Base-by-base conservation (phyloP, 2,113 vertebrate species). In the Rhadina sibilatrix region DNA sequence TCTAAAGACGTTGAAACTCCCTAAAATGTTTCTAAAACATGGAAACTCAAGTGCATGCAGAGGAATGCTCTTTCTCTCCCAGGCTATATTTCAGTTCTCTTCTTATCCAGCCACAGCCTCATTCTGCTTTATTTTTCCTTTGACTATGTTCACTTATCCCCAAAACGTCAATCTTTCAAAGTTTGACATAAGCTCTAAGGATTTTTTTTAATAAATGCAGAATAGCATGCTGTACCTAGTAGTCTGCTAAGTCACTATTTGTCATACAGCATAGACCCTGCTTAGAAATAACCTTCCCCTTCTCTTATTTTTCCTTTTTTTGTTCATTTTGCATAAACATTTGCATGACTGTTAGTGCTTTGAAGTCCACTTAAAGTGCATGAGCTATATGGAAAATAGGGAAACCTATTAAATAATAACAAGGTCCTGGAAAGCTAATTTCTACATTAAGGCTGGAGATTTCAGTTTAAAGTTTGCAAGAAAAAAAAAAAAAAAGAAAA, bases 371-470 rank as follows among this genome's bases (percentile, higher is more conserved):
- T 97, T 96, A 98, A 98, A 97, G 95, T 98, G 99, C 98, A 99
- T 99, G 98, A 98, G 97, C 98, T 98, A 98, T 98, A 97, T 98
- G 98, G 98, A 98, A 95, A 97, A 97, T 70, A 96, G 95, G 96
- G 96, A 97, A 93, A 96, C 97, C 91, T 97, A 94, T 96, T 82
- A 88, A 96, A 87, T 88, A 86, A 91, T 82, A 84, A 86, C 84
- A 90, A 93, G 79, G 50, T 94, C 95, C 93, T 96, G 68, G 86
- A 95, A 90, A 95, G 77, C 86, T 89, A 88, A 75, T 94, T 95
- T 96, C 92, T 97, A 91, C 68, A 83, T 63, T 64, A 93, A 97
- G 97, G 97, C 95, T 97, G 94, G 94, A 97, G 94, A 96, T 97
- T 97, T 97, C 95, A 96, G 93, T 96, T 96, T 91, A 61, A 87